Percentiles rank a stretch among this genome's conserved stretches.
Evolutionary conservation across 2,888 invertebrate genomes (phyloP).

Genomic region (Saturnia japonica): DNA sequence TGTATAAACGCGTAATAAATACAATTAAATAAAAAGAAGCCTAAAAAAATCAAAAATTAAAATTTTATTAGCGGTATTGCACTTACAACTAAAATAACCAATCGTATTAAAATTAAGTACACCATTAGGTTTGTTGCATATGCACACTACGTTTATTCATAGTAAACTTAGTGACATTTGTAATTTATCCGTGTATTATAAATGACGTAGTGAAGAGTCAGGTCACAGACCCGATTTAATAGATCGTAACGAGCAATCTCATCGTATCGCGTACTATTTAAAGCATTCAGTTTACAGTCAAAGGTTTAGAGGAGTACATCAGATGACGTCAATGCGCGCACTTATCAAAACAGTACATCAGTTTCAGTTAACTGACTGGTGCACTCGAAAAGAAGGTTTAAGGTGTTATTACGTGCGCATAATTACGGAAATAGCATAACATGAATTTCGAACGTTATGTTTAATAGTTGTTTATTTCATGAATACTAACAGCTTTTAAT

Average conservation of each 20-base stretch:
- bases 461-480: neutral
- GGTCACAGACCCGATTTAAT: constrained; percentile 17
- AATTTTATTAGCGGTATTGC: no score
- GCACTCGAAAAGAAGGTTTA: constrained; percentile 38
- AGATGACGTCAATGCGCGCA: constrained; percentile 37
- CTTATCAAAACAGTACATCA: constrained; percentile 29
- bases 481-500: no score
- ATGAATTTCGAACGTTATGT: neutral
- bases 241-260: constrained; percentile 15
- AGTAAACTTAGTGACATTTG: no score
- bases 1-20: no score
- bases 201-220: neutral
- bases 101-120: no score
- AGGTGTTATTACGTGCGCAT: neutral
- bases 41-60: no score
- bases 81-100: no score
- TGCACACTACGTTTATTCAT: no score
- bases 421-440: constrained; percentile 2
- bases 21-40: no score
- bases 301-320: constrained; percentile 8
- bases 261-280: constrained; percentile 36
- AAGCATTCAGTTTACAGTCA: constrained; percentile 32
- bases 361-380: constrained; percentile 35
- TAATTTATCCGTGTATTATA: neutral
- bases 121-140: no score